Evolutionary conservation across 2,888 invertebrate genomes (phyloP).

Genomic region (Aproaerema taeniolella): DNA sequence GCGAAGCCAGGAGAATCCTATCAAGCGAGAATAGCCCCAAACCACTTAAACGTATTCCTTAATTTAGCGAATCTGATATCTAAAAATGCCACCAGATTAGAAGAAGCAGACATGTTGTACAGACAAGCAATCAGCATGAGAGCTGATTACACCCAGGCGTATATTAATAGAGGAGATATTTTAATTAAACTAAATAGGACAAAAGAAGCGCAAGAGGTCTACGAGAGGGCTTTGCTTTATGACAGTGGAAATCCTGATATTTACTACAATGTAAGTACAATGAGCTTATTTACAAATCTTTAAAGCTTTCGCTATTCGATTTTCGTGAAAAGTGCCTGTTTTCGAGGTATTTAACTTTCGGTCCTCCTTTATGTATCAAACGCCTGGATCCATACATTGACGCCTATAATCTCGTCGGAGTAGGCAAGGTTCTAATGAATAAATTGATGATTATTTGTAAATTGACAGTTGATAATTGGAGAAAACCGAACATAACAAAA

Average conservation of each 20-base stretch:
- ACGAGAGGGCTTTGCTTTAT: conserved; percentile 93
- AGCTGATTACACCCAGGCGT: conserved; percentile 96
- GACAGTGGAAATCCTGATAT: conserved; percentile 96
- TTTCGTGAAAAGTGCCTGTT: no score
- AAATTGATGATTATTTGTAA: no score
- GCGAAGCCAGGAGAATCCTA: conserved; percentile 96
- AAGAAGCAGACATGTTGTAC: conserved; percentile 96
- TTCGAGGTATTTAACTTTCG: no score
- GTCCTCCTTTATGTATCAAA: no score
- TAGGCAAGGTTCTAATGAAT: no score
- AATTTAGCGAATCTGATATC: conserved; percentile 97
- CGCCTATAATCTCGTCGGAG: no score
- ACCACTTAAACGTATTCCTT: conserved; percentile 96
- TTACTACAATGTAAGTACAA: conserved; percentile 91
- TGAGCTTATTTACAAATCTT: no score
- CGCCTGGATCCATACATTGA: no score
- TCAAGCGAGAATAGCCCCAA: conserved; percentile 96
- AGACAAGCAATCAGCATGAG: conserved; percentile 98
- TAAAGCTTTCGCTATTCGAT: no score
- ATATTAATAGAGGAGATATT: conserved; percentile 97
- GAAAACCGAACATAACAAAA: no score
- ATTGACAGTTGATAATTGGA: no score
- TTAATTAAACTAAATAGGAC: conserved; percentile 96
- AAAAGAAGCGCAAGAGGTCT: conserved; percentile 95
- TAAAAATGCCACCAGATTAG: conserved; percentile 92